These are phyloP conservation scores for Gymnoscelis rufifasciata DNA, from an alignment of 2,888 invertebrate genomes.

Conservation along the genomic window DNA sequence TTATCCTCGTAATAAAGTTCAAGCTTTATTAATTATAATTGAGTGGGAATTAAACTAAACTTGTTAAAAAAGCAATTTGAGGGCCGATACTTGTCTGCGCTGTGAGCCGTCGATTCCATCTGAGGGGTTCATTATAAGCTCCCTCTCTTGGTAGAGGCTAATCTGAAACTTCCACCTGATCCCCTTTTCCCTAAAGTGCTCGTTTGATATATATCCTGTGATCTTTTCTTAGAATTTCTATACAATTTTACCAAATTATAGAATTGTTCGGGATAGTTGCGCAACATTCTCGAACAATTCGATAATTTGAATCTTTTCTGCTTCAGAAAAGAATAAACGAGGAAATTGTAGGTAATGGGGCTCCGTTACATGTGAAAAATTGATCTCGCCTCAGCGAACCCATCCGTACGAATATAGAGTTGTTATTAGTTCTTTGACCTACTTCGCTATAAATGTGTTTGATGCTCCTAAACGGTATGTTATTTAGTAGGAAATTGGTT, in stretches of 20 bases:
- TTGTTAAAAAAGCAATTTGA: constrained; percentile 48
- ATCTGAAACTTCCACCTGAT: constrained; percentile 43
- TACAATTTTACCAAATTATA: no score
- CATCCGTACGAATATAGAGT: neutral
- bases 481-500: neutral
- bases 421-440: constrained; percentile 6
- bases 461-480: neutral
- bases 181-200: constrained; percentile 51
- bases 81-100: constrained; percentile 35
- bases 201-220: constrained; percentile 45
- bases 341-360: neutral
- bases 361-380: constrained; percentile 5
- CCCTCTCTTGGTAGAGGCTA: constrained; percentile 30
- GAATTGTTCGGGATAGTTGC: no score
- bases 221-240: constrained; percentile 44
- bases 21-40: constrained; percentile 34
- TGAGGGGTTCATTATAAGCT: constrained; percentile 28
- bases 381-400: constrained; percentile 1
- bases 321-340: constrained; percentile 5
- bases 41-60: constrained; percentile 37
- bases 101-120: constrained; percentile 40
- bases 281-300: no score
- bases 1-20: constrained; percentile 31
- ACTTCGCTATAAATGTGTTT: neutral
- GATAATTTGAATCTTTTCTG: no score